Percentiles rank a stretch among this genome's conserved stretches.
Conservation (phyloP, 2,113 vertebrate species). For the Natator depressus region DNA sequence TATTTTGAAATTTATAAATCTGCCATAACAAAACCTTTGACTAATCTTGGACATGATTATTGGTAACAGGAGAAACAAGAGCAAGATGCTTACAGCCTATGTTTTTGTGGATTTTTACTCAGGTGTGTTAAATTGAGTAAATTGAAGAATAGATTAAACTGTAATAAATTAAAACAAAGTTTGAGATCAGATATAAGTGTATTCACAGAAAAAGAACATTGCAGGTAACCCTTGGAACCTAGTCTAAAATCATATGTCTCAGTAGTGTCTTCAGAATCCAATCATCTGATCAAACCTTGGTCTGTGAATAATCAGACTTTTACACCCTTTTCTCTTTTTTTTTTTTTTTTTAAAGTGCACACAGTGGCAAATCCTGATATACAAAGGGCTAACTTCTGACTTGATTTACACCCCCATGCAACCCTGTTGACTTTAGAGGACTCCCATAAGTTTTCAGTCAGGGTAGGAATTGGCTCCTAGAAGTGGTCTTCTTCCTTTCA, state of each 20-base stretch:
- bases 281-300: not conserved
- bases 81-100: too few relatives aligned
- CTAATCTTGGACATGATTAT: not conserved
- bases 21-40: not conserved
- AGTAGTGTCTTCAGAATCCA: not conserved
- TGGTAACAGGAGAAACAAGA: too few relatives aligned
- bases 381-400: not conserved
- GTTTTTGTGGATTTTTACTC: not conserved
- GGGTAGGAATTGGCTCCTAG: not conserved
- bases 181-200: not conserved
- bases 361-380: not conserved
- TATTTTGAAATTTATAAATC: conserved; percentile 31
- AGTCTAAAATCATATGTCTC: not conserved
- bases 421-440: not conserved
- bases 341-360: not conserved
- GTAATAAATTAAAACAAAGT: not conserved
- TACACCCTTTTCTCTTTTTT: not conserved
- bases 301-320: not conserved
- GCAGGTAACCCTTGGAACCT: not conserved
- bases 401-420: not conserved
- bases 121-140: not conserved
- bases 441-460: not conserved
- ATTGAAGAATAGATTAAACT: not conserved
- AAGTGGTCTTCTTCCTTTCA: not conserved
- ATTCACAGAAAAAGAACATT: not conserved